Evolutionary conservation across 2,888 invertebrate species (phyloP).

Genomic region (Podabrus alpinus): DNA sequence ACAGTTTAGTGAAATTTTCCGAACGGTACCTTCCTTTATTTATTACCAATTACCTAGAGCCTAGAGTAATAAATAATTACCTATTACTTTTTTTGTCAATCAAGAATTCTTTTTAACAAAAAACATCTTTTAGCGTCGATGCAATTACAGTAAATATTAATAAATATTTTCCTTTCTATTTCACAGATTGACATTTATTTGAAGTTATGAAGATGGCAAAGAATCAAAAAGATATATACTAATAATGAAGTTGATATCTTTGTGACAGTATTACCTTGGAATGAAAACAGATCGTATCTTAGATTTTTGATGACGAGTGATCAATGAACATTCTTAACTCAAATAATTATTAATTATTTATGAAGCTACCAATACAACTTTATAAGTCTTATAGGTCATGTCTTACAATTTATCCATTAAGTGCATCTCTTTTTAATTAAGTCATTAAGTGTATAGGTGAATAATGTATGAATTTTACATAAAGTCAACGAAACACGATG

Average conservation of each 20-base stretch:
- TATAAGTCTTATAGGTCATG: too few relatives aligned
- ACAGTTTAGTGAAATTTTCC: too few relatives aligned
- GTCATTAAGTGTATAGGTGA: neutral
- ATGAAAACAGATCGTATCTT: constrained; percentile 36
- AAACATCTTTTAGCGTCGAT: neutral
- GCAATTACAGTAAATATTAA: neutral
- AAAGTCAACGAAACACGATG: constrained; percentile 6
- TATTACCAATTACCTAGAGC: too few relatives aligned
- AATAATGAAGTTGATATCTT: constrained; percentile 8
- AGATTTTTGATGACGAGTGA: constrained; percentile 38
- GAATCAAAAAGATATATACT: constrained; percentile 10
- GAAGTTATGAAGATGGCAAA: constrained; percentile 9
- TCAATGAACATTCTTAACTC: constrained; percentile 41
- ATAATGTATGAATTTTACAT: neutral
- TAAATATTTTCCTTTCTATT: neutral
- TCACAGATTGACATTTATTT: constrained; percentile 14
- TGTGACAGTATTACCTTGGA: constrained; percentile 32
- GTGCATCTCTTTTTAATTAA: too few relatives aligned
- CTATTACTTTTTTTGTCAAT: neutral
- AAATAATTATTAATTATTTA: constrained; percentile 29
- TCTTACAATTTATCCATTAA: neutral
- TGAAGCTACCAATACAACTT: constrained; percentile 32
- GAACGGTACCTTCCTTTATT: too few relatives aligned
- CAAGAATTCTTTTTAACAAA: neutral
- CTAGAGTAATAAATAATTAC: neutral